A percentile compares a stretch with the other conserved stretches of the same genome.
phyloP scores from a whole-genome alignment of 2,888 invertebrate species.

The Thera britannica region DNA sequence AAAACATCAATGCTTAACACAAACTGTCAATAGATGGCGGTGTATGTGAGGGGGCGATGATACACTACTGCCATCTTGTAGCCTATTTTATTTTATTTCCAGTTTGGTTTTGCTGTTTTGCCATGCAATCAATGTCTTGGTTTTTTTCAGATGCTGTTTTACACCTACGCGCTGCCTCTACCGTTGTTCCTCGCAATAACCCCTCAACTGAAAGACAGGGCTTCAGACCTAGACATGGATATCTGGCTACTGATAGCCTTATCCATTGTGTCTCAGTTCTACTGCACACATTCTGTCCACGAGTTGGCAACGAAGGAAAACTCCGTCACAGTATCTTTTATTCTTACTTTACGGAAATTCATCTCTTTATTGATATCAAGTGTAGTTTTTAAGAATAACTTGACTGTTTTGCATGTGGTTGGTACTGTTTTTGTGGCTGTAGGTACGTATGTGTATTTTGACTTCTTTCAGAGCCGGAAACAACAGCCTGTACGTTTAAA shows the following conservation, averaged over 20 bases:
- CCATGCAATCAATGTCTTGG: not conserved
- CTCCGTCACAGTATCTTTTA: slow-evolving; percentile 74
- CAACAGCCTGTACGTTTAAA: slow-evolving; percentile 67
- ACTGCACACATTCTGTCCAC: slow-evolving; percentile 73
- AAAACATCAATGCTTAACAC: no score
- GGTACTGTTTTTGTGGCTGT: slow-evolving; percentile 68
- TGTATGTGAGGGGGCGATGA: not conserved
- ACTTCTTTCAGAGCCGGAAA: slow-evolving; percentile 61
- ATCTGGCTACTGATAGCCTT: slow-evolving; percentile 63
- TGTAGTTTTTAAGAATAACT: slow-evolving; percentile 74
- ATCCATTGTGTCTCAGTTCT: slow-evolving; percentile 70
- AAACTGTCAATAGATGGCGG: not conserved
- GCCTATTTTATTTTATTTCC: no score
- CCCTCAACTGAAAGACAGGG: slow-evolving; percentile 58
- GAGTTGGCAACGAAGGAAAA: slow-evolving; percentile 71
- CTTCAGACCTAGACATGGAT: slow-evolving; percentile 49
- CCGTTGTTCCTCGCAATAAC: slow-evolving; percentile 68
- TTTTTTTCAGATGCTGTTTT: slow-evolving; percentile 77
- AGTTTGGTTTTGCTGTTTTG: no score
- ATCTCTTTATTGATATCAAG: slow-evolving; percentile 71
- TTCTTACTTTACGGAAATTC: slow-evolving; percentile 75
- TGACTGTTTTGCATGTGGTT: slow-evolving; percentile 66
- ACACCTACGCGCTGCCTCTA: slow-evolving; percentile 69
- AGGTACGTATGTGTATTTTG: slow-evolving; percentile 76
- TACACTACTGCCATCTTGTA: no score